Base-by-base conservation (phyloP, 2,113 vertebrate species). In the Gnathonemus echidnorhynchus region DNA sequence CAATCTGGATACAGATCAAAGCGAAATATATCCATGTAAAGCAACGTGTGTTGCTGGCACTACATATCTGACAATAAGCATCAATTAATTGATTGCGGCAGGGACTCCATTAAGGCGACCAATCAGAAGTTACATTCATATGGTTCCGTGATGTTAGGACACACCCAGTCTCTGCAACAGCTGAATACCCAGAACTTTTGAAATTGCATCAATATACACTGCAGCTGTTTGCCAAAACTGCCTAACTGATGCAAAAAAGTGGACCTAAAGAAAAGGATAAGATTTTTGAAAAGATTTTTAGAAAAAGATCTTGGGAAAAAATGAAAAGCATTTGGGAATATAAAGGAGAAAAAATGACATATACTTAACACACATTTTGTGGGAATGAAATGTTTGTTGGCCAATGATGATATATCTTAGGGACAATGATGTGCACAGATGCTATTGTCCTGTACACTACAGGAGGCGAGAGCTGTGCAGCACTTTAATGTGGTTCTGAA, bases 361-460 rank as follows among this genome's bases (percentile, higher is more conserved):
- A 90, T 90, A 74, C 11, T 31, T 31, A 52, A 87, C 90, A 91
- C 92, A 90, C 92, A 90, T 86, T 91, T 91, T 90, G 92, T 92
- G 91, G 89, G 77, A 83, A 89, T 87, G 27, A 93, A 58, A 92
- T 90, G 88, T 92, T 94, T 92, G 94, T 93, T 91, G 94, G 90
- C 91, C 91, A 89, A 92, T 90, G 92, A 94, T 94, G 94, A 95
- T 93, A 90, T 89, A 93, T 93, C 92, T 92, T 92, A 92, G 92
- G 93, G 94, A 90, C 93, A 93, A 95, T 58, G n/a, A 45, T 80
- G 62, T 93, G 92, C 91, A 90, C 88, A 91, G 89, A 90, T 88
- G 88, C 70, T 90, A 93, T 91, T 94, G 92, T 93, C 92, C 93
- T 93, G 92, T 92, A 94, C 93, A 94, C 92, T 92, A 92, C 93